phyloP scores from a whole-genome alignment of 2,888 invertebrate genomes.

The Podotricha telesiphe region DNA sequence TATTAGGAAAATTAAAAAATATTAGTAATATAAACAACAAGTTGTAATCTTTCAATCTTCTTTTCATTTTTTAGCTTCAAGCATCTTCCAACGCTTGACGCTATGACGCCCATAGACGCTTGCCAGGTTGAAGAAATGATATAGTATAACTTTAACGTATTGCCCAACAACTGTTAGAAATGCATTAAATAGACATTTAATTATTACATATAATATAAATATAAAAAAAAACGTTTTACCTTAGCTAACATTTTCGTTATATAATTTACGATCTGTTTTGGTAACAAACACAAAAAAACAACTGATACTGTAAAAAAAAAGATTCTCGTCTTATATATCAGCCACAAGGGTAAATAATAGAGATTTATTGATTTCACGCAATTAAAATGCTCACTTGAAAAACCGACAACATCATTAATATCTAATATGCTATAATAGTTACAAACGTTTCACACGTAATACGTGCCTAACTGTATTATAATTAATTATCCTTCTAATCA shows the following conservation, averaged over 20 bases:
- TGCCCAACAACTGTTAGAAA: no score
- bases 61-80: no score
- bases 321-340: constrained; percentile 12
- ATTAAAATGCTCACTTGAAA: constrained; percentile 8
- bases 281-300: constrained; percentile 1
- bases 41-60: no score
- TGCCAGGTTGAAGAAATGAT: no score
- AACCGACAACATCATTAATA: constrained; percentile 7
- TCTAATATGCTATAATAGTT: not conserved
- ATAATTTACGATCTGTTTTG: not conserved
- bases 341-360: constrained; percentile 13
- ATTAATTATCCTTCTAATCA: not conserved
- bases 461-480: not conserved
- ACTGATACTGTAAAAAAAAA: not conserved
- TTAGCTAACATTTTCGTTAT: constrained; percentile 20
- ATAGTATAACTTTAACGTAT: no score
- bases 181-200: no score
- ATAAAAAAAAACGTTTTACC: constrained; percentile 19
- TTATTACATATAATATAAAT: no score
- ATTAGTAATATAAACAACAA: no score
- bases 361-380: constrained; percentile 23
- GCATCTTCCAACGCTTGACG: no score
- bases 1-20: no score
- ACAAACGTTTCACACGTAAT: constrained; percentile 5
- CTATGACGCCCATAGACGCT: no score